These are phyloP conservation scores for Hemichromis elongatus DNA, from an alignment of 2,113 vertebrate species.

Conservation along the genomic window DNA sequence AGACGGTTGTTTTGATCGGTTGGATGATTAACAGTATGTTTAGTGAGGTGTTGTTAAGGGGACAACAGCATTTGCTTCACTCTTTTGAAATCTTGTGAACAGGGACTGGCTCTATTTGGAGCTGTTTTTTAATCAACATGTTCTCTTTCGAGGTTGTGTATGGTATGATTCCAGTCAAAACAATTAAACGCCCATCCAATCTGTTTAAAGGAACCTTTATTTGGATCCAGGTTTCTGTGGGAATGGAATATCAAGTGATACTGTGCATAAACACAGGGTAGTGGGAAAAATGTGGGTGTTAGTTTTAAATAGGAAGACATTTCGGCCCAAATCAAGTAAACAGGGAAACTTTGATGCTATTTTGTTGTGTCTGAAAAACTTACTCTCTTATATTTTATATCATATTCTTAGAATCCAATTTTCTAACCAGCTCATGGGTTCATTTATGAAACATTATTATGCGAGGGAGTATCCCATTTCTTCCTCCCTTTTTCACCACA, in stretches of 20 bases:
- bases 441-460: neutral
- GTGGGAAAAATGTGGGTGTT: conserved; percentile 1
- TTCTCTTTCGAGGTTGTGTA: conserved; percentile 13
- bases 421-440: neutral
- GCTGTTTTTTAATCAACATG: neutral
- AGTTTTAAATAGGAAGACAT: neutral
- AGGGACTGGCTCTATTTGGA: neutral
- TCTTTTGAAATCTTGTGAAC: neutral
- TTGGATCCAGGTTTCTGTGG: conserved; percentile 32
- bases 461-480: neutral
- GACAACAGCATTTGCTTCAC: neutral
- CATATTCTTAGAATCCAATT: neutral
- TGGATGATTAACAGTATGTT: neutral
- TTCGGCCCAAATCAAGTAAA: neutral
- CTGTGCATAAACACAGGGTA: conserved; percentile 20
- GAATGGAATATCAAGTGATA: conserved; percentile 34
- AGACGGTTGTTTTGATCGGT: neutral
- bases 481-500: neutral
- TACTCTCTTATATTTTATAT: neutral
- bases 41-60: neutral
- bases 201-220: conserved; percentile 28
- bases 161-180: conserved; percentile 28
- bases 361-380: neutral
- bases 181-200: conserved; percentile 9
- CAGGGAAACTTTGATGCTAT: neutral